Evolutionary conservation across 2,113 vertebrate species (phyloP).

Genomic region (Vulpes vulpes): DNA sequence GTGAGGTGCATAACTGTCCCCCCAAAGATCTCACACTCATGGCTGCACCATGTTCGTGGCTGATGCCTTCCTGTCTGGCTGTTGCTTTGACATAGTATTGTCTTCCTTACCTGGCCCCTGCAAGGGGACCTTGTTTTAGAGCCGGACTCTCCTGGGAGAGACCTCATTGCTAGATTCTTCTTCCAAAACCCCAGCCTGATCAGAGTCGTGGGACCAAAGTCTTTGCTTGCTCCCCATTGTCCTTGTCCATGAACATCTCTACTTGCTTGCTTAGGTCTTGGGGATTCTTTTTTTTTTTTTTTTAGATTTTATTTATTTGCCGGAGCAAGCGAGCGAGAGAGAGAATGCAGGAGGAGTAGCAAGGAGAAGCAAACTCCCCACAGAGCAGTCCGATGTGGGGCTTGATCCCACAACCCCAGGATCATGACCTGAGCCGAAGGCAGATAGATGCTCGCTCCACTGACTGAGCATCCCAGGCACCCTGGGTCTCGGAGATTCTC

Average conservation of each 20-base stretch:
- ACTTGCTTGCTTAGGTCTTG: no score
- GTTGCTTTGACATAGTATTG: not conserved
- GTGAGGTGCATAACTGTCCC: fast-evolving
- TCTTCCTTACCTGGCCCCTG: not conserved
- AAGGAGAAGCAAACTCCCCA: no score
- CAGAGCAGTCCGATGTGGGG: no score
- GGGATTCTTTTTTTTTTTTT: no score
- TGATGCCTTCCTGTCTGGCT: fast-evolving
- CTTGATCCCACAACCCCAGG: no score
- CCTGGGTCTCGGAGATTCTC: no score
- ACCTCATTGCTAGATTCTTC: not conserved
- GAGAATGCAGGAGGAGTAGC: no score
- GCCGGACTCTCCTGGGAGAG: not conserved
- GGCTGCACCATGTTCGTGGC: fast-evolving
- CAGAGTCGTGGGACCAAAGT: not conserved
- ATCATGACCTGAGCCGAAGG: no score
- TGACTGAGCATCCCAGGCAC: no score
- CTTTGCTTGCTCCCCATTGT: fast-evolving
- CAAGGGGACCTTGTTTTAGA: not conserved
- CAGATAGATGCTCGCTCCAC: no score
- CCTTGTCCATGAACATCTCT: fast-evolving
- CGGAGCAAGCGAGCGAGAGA: no score
- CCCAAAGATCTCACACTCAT: fast-evolving
- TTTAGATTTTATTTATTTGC: no score
- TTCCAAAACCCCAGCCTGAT: not conserved